phyloP scores from a whole-genome alignment of 2,888 invertebrate genomes.

The Automeris io region DNA sequence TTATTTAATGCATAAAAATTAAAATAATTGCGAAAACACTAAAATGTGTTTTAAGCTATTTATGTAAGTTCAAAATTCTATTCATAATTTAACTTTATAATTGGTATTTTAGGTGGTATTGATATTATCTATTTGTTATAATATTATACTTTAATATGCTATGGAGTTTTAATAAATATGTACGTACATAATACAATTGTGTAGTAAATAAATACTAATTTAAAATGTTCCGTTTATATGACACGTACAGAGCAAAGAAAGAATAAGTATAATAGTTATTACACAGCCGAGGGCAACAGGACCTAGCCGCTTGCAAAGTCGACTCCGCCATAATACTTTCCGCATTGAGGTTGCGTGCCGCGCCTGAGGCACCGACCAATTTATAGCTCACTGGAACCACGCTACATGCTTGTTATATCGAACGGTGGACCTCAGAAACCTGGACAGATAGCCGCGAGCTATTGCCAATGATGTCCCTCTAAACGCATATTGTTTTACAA shows the following conservation, averaged over 20 bases:
- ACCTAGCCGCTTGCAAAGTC: conserved; percentile 12
- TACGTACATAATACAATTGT: background rate
- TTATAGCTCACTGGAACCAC: conserved; percentile 62
- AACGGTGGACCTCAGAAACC: conserved; percentile 50
- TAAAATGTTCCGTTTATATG: conserved; percentile 18
- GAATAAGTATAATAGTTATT: conserved; percentile 37
- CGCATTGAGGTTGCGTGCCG: conserved; percentile 74
- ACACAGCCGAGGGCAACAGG: conserved; percentile 37
- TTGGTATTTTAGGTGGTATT: no score
- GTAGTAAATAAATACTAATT: no score
- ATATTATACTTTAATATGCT: background rate
- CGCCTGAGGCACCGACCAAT: conserved; percentile 71
- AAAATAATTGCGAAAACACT: no score
- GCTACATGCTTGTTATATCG: conserved; percentile 60
- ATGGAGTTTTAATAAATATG: no score
- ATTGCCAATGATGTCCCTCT: conserved; percentile 49
- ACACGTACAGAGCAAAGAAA: conserved; percentile 32
- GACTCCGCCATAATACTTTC: conserved; percentile 40
- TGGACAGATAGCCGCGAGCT: conserved; percentile 54
- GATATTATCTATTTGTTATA: no score
- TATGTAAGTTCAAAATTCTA: no score
- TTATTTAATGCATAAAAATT: no score
- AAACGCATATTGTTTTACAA: conserved; percentile 31
- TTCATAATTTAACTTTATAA: no score
- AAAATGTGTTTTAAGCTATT: no score